Conservation (phyloP, 2,888 invertebrate genomes). For the Lycophotia porphyrea region DNA sequence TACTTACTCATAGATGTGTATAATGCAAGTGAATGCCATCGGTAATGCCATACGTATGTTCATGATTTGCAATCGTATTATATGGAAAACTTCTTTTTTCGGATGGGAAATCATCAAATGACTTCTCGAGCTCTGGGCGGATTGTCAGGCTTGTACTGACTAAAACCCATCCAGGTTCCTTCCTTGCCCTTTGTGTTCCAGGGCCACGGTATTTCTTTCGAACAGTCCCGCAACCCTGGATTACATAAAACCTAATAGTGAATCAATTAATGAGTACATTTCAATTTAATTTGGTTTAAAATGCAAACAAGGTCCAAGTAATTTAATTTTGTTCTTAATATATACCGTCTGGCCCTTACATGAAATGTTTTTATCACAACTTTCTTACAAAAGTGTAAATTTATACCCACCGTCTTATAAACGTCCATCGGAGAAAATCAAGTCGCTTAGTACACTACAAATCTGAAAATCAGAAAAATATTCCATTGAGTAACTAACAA, state of each 20-base stretch:
- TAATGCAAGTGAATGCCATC: conserved; percentile 9
- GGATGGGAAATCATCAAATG: too few species aligned
- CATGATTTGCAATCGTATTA: background rate
- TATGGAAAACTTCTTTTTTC: too few species aligned
- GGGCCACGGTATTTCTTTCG: too few species aligned
- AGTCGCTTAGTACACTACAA: background rate
- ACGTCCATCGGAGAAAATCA: background rate
- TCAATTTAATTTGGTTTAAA: background rate
- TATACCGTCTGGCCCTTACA: too few species aligned
- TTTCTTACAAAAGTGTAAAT: background rate
- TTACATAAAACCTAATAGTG: too few species aligned
- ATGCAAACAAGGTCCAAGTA: background rate
- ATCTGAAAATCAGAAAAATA: background rate
- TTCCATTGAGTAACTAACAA: background rate
- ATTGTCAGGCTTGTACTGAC: too few species aligned
- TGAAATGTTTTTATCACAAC: background rate
- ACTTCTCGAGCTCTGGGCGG: too few species aligned
- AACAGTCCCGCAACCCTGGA: too few species aligned
- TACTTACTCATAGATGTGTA: background rate
- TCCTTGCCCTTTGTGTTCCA: too few species aligned
- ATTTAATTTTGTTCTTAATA: background rate
- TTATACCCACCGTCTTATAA: too few species aligned
- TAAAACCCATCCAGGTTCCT: too few species aligned
- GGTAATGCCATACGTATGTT: background rate
- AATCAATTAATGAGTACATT: background rate